A percentile compares a stretch with the other conserved stretches of the same genome.
phyloP scores from a whole-genome alignment of 92 coral and sea anemone genomes.

The Paragorgia papillata region DNA sequence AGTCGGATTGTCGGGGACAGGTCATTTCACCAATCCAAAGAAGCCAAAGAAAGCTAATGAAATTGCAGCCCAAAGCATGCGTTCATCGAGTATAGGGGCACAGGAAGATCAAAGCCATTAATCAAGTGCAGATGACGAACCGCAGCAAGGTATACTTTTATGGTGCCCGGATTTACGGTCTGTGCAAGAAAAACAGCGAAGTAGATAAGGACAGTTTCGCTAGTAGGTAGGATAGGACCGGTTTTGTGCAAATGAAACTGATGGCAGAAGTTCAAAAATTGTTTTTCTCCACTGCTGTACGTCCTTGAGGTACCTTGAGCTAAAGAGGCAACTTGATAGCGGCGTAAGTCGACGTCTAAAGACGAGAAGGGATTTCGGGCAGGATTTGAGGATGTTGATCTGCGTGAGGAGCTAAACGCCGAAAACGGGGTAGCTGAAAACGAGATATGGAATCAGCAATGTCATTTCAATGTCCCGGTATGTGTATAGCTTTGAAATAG shows the following conservation, averaged over 20 bases:
- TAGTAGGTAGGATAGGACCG: conserved; percentile 3
- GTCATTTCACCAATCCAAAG: conserved; percentile 52
- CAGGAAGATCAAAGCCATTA: conserved; percentile 37
- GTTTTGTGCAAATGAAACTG: conserved; percentile 16
- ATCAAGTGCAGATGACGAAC: conserved; percentile 51
- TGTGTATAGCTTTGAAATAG: conserved; percentile 53
- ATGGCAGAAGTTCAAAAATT: conserved; percentile 45
- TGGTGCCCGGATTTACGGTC: conserved; percentile 27
- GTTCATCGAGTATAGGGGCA: conserved; percentile 14
- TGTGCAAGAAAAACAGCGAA: background rate
- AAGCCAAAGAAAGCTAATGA: conserved; percentile 52
- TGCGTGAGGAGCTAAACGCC: conserved; percentile 54
- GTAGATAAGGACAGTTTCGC: background rate
- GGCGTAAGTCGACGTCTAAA: conserved; percentile 48
- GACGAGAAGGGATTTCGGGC: conserved; percentile 50
- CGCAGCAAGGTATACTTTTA: conserved; percentile 51
- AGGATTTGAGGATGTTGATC: conserved; percentile 38
- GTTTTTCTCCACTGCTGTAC: conserved; percentile 53
- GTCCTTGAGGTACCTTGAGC: conserved; percentile 47
- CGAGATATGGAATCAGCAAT: conserved; percentile 60
- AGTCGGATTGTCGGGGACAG: conserved; percentile 9
- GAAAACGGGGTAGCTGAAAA: conserved; percentile 58
- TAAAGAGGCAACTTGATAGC: conserved; percentile 45
- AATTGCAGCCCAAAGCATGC: conserved; percentile 48
- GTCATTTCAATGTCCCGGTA: conserved; percentile 41